Conservation (phyloP, 2,888 invertebrate genomes). For the Glyphotaelius pellucidus region DNA sequence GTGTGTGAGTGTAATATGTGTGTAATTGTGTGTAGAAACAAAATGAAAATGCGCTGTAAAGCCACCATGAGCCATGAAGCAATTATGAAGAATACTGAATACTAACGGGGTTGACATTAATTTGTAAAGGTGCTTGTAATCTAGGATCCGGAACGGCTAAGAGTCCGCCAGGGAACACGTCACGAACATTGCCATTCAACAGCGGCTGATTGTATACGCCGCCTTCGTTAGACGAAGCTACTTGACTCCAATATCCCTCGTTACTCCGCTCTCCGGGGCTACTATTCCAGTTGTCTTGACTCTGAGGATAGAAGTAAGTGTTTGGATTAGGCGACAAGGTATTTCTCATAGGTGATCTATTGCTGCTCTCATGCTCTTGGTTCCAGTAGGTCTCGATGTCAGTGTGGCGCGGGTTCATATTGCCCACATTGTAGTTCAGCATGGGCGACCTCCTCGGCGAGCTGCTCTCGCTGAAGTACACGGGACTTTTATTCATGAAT, state of each 20-base stretch:
- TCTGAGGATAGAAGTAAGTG: conserved; percentile 65
- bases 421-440: conserved; percentile 76
- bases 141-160: conserved; percentile 70
- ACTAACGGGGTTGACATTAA: conserved; percentile 85
- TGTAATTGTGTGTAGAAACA: conserved; percentile 16
- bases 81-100: conserved; percentile 69
- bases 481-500: conserved; percentile 72
- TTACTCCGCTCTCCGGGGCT: conserved; percentile 59
- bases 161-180: conserved; percentile 68
- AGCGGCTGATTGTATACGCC: conserved; percentile 66
- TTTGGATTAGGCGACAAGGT: conserved; percentile 67
- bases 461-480: conserved; percentile 74
- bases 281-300: conserved; percentile 64
- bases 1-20: background rate
- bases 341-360: conserved; percentile 71
- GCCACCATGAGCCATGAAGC: background rate
- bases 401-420: conserved; percentile 76
- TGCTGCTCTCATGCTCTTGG: conserved; percentile 70
- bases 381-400: conserved; percentile 75
- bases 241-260: conserved; percentile 58
- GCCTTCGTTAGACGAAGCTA: conserved; percentile 59
- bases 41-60: background rate
- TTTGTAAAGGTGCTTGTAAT: conserved; percentile 78
- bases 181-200: conserved; percentile 72
- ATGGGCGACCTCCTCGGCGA: conserved; percentile 75